Percentiles rank a stretch among this genome's conserved stretches.
These are phyloP conservation scores for Hybos culiciformis DNA, from an alignment of 2,888 invertebrate genomes.

Conservation along the genomic window DNA sequence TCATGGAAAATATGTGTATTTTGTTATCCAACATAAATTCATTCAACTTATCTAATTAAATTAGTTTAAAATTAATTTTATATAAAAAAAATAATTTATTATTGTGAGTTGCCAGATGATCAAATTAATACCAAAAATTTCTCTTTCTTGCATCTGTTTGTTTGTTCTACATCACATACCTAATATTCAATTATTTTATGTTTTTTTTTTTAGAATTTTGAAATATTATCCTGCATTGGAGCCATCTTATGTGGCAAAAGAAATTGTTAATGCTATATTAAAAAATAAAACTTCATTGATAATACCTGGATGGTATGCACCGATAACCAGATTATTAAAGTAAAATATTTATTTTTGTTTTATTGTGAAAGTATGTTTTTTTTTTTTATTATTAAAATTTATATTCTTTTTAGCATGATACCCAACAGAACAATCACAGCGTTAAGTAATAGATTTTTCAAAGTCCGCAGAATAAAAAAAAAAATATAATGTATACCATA, in stretches of 20 bases:
- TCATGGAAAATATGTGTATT: too few species aligned
- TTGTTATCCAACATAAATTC: too few species aligned
- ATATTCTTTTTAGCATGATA: too few species aligned
- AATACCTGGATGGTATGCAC: constrained; percentile 14
- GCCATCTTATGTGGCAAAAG: constrained; percentile 14
- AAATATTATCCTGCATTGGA: not conserved
- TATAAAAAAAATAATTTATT: constrained; percentile 6
- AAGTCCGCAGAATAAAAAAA: too few species aligned
- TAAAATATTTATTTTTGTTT: too few species aligned
- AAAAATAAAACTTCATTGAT: constrained; percentile 18
- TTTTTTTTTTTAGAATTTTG: not conserved
- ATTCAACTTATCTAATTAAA: rapidly evolving
- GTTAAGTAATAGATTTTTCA: too few species aligned
- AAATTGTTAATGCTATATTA: constrained; percentile 20
- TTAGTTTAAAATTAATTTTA: not conserved
- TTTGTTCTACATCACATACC: not conserved
- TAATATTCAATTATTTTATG: not conserved
- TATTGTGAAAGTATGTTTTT: too few species aligned
- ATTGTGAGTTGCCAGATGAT: constrained; percentile 17
- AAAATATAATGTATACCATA: too few species aligned
- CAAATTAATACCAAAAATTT: not conserved
- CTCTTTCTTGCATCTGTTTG: not conserved
- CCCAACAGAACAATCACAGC: too few species aligned
- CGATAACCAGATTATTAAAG: too few species aligned
- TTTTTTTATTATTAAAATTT: too few species aligned